Base-by-base conservation (phyloP, 1,140 invertebrate species). In the Camponotus pennsylvanicus region DNA sequence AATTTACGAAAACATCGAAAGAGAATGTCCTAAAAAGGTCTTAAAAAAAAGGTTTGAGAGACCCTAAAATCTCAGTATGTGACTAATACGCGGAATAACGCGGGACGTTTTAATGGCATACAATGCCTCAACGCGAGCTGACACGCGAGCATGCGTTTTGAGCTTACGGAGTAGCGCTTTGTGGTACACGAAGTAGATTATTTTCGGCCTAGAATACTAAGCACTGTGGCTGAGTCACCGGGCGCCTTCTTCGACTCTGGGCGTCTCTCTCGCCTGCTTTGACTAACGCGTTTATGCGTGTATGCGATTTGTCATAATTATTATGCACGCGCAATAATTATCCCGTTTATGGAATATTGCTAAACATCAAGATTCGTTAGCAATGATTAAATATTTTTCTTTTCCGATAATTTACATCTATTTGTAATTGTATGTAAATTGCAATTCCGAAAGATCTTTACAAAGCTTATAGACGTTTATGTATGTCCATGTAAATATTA, bases 151-250 rank as follows among this genome's bases (percentile, higher is more conserved):
- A 49, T 15, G 37, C 70, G n/a, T 69, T 80, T 71, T 57, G 63
- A 75, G 82, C 52, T 85, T 84, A 69, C 64, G 63, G 55, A 83
- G 67, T 34, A 73, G 76, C 85, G 67, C 77, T 80, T 78, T 82
- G 64, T 75, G 66, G 69, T 63, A 69, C 69, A 86, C 76, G 80
- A 79, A 88, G 84, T 88, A 86, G 86, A 91, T 90, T 91, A 91
- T 91, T 91, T 91, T 90, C 64, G 88, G 89, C 86, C 77, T 86
- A 87, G 87, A 90, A 90, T 88, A 90, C 85, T 88, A 73, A 84
- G 84, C 69, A 82, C 73, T 37, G 80, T 18, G 75, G 76, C 63
- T 89, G 89, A 91, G 87, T 90, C 89, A 90, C 45, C 76, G 59
- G 67, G 66, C 57, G 77, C 76, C 85, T 85, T 83, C 75, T 55